Conservation (phyloP, 2,797 vertebrate genomes). For the Myripristis jacobus region DNA sequence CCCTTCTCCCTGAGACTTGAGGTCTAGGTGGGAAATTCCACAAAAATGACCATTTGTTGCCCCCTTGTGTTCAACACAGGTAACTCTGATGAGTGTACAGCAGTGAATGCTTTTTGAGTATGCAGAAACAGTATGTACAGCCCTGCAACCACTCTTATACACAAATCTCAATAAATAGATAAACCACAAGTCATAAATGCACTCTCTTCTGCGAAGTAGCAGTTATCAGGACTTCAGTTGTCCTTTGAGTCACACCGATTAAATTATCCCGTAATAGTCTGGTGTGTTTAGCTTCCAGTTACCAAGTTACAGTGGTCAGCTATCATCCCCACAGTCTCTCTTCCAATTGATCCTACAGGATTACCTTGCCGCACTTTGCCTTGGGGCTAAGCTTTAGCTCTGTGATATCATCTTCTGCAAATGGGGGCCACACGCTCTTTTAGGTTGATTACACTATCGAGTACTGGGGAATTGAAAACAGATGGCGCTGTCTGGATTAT, state of each 20-base stretch:
- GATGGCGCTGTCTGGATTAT: not conserved
- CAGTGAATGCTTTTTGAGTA: no score
- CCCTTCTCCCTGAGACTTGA: not conserved
- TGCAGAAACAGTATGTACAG: no score
- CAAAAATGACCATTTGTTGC: slow-evolving; percentile 15
- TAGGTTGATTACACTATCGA: slow-evolving; percentile 3
- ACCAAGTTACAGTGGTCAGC: no score
- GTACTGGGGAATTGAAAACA: not conserved
- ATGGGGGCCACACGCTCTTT: not conserved
- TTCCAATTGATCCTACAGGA: not conserved
- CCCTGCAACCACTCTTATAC: no score
- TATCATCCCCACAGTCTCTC: not conserved
- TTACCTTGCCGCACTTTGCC: not conserved
- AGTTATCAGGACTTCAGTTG: not conserved
- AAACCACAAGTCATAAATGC: not conserved
- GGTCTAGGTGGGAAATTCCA: not conserved
- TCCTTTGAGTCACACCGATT: not conserved
- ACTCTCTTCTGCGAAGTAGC: not conserved
- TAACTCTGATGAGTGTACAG: not conserved
- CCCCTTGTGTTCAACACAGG: slow-evolving; percentile 12
- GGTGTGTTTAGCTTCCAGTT: no score
- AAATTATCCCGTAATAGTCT: not conserved
- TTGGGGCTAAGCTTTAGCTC: not conserved
- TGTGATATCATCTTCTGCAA: not conserved
- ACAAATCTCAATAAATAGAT: no score